phyloP scores from a whole-genome alignment of 1,140 invertebrate species.

The Heliconius hermathena region DNA sequence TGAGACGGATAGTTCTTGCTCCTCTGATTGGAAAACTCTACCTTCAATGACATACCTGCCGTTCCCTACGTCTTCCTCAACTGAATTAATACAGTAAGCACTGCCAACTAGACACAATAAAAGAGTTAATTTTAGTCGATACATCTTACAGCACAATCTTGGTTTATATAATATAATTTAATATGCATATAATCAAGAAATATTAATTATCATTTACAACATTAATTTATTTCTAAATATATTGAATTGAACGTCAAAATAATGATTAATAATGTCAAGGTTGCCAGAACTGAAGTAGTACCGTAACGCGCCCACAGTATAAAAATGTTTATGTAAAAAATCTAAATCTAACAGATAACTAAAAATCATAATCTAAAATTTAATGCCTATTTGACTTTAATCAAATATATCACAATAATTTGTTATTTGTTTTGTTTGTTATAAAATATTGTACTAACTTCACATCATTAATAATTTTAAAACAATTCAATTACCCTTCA shows the following conservation, averaged over 20 bases:
- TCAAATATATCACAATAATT: too few relatives aligned
- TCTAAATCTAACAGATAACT: too few relatives aligned
- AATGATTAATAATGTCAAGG: conserved; percentile 9
- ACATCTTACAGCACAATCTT: conserved; percentile 20
- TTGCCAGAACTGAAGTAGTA: neutral
- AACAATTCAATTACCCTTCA: too few relatives aligned
- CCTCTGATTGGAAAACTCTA: conserved; percentile 89
- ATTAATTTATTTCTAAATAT: neutral
- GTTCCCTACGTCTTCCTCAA: conserved; percentile 83
- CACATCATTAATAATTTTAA: too few relatives aligned
- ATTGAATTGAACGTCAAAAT: neutral
- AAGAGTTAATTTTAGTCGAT: conserved; percentile 17
- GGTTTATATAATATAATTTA: neutral
- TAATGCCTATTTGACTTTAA: too few relatives aligned
- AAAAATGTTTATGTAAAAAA: too few relatives aligned
- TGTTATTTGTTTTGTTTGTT: too few relatives aligned
- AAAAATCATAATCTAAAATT: too few relatives aligned
- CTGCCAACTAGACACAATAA: conserved; percentile 32
- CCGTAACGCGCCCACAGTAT: too few relatives aligned
- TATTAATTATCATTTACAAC: neutral
- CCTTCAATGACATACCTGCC: conserved; percentile 90
- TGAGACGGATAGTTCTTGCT: conserved; percentile 61
- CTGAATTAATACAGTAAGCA: conserved; percentile 47
- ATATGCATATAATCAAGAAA: neutral
- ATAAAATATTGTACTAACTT: too few relatives aligned